Evolutionary conservation across 2,888 invertebrate genomes (phyloP).

Genomic region (Ferdinandea cuprea): DNA sequence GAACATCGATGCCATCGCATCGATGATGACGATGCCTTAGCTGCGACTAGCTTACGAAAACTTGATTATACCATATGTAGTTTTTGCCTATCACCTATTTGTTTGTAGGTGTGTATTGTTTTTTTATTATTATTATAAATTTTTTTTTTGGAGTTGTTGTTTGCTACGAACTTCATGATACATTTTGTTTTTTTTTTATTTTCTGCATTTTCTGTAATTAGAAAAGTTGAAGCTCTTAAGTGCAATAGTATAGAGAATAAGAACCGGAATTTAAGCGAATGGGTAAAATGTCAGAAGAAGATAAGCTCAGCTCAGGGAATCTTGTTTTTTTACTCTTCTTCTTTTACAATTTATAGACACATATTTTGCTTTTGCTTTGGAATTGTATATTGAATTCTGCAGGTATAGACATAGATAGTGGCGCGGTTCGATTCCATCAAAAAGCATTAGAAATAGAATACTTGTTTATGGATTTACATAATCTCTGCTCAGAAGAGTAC

Average conservation of each 20-base stretch:
- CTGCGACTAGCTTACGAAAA: slow-evolving; percentile 27
- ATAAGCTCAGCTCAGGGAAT: too few relatives aligned
- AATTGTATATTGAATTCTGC: slow-evolving; percentile 22
- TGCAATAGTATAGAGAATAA: too few relatives aligned
- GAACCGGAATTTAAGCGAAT: neutral
- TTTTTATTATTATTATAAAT: slow-evolving; percentile 6
- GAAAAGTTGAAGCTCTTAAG: neutral
- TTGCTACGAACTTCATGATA: neutral
- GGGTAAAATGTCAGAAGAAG: neutral
- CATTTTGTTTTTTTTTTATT: neutral
- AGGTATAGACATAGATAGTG: neutral
- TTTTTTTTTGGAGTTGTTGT: neutral
- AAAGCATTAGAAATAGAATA: slow-evolving; percentile 24
- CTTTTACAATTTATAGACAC: slow-evolving; percentile 4
- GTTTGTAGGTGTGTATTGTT: neutral
- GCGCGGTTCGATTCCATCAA: slow-evolving; percentile 1
- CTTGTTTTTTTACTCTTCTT: too few relatives aligned
- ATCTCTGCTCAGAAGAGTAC: slow-evolving; percentile 1
- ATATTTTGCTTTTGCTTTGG: slow-evolving; percentile 27
- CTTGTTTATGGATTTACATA: slow-evolving; percentile 56
- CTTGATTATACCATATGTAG: slow-evolving; percentile 11
- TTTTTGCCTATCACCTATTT: slow-evolving; percentile 15
- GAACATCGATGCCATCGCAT: neutral
- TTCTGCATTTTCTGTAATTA: neutral
- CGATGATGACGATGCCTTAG: neutral